phyloP scores from a whole-genome alignment of 2,113 vertebrate genomes.

The Ammospiza nelsoni region DNA sequence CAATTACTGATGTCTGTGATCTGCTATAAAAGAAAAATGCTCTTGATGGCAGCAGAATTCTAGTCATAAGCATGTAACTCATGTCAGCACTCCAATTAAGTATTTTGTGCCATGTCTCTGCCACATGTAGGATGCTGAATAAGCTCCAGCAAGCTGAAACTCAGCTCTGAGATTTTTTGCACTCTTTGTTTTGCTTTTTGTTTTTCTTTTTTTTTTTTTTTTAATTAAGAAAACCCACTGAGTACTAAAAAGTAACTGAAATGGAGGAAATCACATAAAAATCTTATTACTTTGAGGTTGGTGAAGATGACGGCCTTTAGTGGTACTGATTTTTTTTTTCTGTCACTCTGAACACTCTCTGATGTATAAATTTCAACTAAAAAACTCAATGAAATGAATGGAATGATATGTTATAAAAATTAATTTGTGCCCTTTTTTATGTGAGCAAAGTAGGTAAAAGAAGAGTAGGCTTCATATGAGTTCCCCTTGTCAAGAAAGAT shows the following conservation, averaged over 20 bases:
- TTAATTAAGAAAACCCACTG: neutral
- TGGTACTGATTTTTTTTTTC: neutral
- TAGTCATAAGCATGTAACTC: constrained; percentile 61
- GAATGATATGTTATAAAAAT: neutral
- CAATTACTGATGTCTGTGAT: constrained; percentile 60
- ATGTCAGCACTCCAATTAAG: constrained; percentile 37
- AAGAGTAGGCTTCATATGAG: neutral
- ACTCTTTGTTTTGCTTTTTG: neutral
- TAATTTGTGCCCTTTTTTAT: constrained; percentile 42
- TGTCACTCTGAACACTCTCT: neutral
- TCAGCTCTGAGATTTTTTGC: constrained; percentile 2
- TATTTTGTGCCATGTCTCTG: constrained; percentile 47
- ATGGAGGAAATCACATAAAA: constrained; percentile 12
- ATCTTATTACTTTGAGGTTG: constrained; percentile 3
- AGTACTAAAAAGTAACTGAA: neutral
- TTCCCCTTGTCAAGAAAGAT: neutral
- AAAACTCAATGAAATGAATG: neutral
- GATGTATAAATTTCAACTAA: constrained; percentile 35
- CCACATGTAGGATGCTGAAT: constrained; percentile 28
- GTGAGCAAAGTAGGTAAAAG: neutral
- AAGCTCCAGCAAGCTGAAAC: constrained; percentile 39
- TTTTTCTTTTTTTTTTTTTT: neutral
- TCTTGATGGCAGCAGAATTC: constrained; percentile 86
- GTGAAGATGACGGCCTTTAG: neutral
- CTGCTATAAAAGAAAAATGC: constrained; percentile 79